These are phyloP conservation scores for Asobara japonica DNA, from an alignment of 1,140 invertebrate genomes.

Conservation along the genomic window DNA sequence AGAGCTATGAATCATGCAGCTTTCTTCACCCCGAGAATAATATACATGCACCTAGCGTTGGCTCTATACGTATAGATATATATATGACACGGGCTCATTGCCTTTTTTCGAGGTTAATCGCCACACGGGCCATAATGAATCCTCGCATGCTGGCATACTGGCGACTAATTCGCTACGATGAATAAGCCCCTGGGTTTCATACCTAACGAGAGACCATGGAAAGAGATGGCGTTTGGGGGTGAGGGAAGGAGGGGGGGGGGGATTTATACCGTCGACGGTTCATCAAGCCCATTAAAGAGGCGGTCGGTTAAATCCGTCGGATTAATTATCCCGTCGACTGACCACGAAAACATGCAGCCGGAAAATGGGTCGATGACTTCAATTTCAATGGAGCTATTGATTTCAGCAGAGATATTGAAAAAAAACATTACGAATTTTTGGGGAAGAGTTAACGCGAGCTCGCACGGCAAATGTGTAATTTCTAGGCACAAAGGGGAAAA, in stretches of 20 bases:
- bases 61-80: neutral
- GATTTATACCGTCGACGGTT: slow-evolving; percentile 38
- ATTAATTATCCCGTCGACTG: slow-evolving; percentile 44
- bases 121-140: slow-evolving; percentile 39
- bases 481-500: no score
- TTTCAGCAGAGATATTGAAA: no score
- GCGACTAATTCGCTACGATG: slow-evolving; percentile 41
- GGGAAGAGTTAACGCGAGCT: no score
- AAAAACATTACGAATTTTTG: no score
- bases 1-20: neutral
- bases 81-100: neutral
- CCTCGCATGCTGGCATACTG: slow-evolving; percentile 18
- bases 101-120: neutral
- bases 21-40: neutral
- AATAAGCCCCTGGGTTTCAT: slow-evolving; percentile 40
- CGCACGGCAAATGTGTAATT: no score
- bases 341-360: slow-evolving; percentile 34
- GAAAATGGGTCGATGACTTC: slow-evolving; percentile 27
- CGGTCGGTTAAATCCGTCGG: slow-evolving; percentile 41
- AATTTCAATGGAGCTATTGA: neutral
- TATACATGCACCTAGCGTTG: neutral
- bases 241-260: neutral
- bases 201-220: slow-evolving; percentile 7
- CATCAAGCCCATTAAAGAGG: slow-evolving; percentile 44
- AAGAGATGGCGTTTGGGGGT: neutral